These are phyloP conservation scores for Girardia tigrina DNA, from an alignment of 2,888 invertebrate species.

Conservation along the genomic window DNA sequence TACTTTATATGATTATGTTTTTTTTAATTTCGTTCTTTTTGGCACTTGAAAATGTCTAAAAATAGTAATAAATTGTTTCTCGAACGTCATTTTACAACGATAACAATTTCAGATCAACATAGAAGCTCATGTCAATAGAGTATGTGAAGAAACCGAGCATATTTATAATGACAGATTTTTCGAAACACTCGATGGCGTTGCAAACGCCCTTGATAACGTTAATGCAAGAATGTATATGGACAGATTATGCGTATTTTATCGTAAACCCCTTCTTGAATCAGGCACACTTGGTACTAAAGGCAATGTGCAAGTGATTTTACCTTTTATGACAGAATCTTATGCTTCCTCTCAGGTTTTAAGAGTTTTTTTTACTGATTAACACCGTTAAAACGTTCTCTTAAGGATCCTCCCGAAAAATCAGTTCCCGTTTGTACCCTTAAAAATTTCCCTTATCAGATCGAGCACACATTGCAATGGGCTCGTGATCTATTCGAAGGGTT, in stretches of 20 bases:
- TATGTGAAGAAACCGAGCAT: slow-evolving; percentile 82
- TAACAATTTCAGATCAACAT: slow-evolving; percentile 47
- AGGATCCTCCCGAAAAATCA: slow-evolving; percentile 94
- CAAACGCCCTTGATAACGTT: slow-evolving; percentile 92
- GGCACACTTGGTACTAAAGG: slow-evolving; percentile 97
- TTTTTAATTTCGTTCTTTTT: too few relatives aligned
- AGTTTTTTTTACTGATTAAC: too few relatives aligned
- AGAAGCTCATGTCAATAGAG: slow-evolving; percentile 56
- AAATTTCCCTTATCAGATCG: slow-evolving; percentile 97
- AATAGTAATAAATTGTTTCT: too few relatives aligned
- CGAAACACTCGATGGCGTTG: slow-evolving; percentile 75
- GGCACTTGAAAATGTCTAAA: too few relatives aligned
- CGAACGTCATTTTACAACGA: too few relatives aligned
- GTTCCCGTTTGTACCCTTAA: too few relatives aligned
- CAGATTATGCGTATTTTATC: slow-evolving; percentile 86
- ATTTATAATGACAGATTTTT: slow-evolving; percentile 89
- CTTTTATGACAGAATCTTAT: slow-evolving; percentile 87
- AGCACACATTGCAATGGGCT: slow-evolving; percentile 55
- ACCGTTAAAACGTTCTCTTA: too few relatives aligned
- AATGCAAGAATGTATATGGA: slow-evolving; percentile 94
- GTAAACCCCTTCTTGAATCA: slow-evolving; percentile 84
- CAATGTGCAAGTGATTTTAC: slow-evolving; percentile 79
- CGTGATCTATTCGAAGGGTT: slow-evolving; percentile 67
- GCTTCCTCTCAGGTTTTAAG: slow-evolving; percentile 62
- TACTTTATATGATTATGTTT: too few relatives aligned